phyloP scores from a whole-genome alignment of 1,140 invertebrate species.

The Branchinecta lynchi region DNA sequence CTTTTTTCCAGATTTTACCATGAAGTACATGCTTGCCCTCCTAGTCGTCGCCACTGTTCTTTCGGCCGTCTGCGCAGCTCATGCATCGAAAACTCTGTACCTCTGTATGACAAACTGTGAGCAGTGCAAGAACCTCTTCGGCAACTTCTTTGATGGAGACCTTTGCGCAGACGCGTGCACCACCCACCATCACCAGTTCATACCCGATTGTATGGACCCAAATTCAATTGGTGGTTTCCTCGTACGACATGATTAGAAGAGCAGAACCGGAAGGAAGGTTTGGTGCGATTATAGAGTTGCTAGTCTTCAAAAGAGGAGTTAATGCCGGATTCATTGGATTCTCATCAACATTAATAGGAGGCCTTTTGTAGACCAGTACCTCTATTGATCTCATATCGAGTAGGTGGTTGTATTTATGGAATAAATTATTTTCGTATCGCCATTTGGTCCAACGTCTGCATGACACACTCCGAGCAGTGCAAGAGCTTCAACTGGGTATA shows the following conservation, averaged over 20 bases:
- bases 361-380: neutral
- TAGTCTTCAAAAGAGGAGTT: neutral
- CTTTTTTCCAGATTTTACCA: too few relatives aligned
- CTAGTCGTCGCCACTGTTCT: too few relatives aligned
- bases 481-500: too few relatives aligned
- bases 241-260: conserved; percentile 39
- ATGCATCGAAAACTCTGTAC: conserved; percentile 17
- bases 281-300: conserved; percentile 11
- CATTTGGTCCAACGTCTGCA: too few relatives aligned
- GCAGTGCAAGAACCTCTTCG: conserved; percentile 71
- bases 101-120: conserved; percentile 65
- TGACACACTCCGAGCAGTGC: too few relatives aligned
- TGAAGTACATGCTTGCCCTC: too few relatives aligned
- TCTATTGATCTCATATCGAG: neutral
- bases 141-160: conserved; percentile 62
- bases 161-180: conserved; percentile 63
- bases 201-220: conserved; percentile 65
- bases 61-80: neutral
- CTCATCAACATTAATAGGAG: neutral
- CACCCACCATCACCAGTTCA: conserved; percentile 59
- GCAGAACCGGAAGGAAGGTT: neutral
- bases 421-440: too few relatives aligned
- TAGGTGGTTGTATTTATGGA: neutral
- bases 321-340: neutral
- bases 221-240: conserved; percentile 62